A percentile compares a stretch with the other conserved stretches of the same genome.
phyloP scores from a whole-genome alignment of 2,888 invertebrate species.

The Luperina nickerlii region DNA sequence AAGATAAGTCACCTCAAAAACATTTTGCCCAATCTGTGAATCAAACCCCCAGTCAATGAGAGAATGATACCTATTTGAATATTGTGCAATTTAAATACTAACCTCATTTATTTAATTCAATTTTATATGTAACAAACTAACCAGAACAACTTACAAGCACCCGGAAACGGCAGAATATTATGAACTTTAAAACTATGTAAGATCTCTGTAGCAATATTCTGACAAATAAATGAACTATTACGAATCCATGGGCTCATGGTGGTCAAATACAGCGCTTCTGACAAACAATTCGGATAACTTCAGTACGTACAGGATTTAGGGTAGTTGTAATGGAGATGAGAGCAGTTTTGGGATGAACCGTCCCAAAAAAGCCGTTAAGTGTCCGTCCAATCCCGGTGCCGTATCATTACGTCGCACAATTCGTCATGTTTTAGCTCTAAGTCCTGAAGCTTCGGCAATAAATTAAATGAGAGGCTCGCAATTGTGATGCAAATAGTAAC shows the following conservation, averaged over 20 bases:
- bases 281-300: not conserved
- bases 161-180: not conserved
- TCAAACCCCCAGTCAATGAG: not conserved
- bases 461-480: conserved; percentile 51
- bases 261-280: not conserved
- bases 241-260: not conserved
- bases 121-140: not conserved
- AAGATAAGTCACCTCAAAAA: too few species aligned
- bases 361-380: not conserved
- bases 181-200: not conserved
- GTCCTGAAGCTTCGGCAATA: conserved; percentile 45
- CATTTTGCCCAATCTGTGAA: not conserved
- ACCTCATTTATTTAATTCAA: too few species aligned
- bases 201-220: not conserved
- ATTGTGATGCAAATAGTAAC: conserved; percentile 63
- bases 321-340: not conserved
- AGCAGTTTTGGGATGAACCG: not conserved
- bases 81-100: too few species aligned
- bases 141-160: not conserved
- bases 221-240: not conserved
- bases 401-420: conserved; percentile 15
- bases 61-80: not conserved
- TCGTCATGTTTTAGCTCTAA: conserved; percentile 12
- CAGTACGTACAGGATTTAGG: not conserved
- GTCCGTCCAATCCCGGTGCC: not conserved